A percentile compares a stretch with the other conserved stretches of the same genome.
Conservation (phyloP, 2,888 invertebrate genomes). For the Eumacrocentrus americanus region DNA sequence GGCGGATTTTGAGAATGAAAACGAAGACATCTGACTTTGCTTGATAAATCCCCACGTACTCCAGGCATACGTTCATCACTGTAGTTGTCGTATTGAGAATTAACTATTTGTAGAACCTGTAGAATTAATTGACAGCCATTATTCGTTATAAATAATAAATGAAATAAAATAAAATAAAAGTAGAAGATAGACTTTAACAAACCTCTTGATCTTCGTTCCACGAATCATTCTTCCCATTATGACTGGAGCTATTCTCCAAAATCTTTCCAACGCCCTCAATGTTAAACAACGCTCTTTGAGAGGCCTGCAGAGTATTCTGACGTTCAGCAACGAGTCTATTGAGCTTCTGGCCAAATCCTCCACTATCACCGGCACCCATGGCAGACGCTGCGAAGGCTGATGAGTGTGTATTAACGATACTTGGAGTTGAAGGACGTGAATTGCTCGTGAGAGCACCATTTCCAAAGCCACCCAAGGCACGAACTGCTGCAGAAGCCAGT, state of each 20-base stretch:
- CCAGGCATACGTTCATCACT: conserved; percentile 29
- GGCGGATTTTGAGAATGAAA: conserved; percentile 71
- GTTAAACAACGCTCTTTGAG: conserved; percentile 29
- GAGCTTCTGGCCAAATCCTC: conserved; percentile 42
- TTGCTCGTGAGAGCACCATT: conserved; percentile 57
- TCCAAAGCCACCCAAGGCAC: conserved; percentile 66
- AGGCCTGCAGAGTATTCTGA: conserved; percentile 36
- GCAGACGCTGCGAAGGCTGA: conserved; percentile 31
- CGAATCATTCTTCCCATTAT: conserved; percentile 54
- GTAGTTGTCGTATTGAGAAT: conserved; percentile 45
- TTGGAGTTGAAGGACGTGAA: conserved; percentile 74
- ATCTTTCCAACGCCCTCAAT: conserved; percentile 38
- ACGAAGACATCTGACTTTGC: conserved; percentile 66
- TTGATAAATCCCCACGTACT: conserved; percentile 61
- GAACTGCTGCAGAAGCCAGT: conserved; percentile 70
- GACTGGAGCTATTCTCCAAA: conserved; percentile 38
- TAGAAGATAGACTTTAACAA: conserved; percentile 7
- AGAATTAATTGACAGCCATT: too few relatives aligned
- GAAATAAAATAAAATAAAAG: background rate
- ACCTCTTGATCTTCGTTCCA: conserved; percentile 60
- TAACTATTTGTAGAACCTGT: conserved; percentile 56
- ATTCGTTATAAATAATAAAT: too few relatives aligned
- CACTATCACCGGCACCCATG: conserved; percentile 32
- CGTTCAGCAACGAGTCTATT: conserved; percentile 48
- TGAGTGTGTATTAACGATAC: conserved; percentile 54